Evolutionary conservation across 2,888 invertebrate genomes (phyloP).

Genomic region (Eupithecia vulgata): DNA sequence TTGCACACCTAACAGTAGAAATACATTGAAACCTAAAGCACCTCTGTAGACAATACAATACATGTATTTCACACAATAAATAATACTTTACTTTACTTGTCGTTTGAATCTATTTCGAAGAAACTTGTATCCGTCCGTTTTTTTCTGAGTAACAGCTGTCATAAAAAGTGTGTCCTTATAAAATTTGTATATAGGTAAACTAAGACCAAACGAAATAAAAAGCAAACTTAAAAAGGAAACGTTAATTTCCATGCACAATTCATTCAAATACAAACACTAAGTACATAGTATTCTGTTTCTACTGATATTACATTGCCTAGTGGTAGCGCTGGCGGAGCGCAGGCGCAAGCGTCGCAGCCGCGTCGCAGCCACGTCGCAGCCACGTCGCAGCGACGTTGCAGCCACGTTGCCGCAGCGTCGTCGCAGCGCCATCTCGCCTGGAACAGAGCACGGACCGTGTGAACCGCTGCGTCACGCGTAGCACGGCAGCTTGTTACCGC

Average conservation of each 20-base stretch:
- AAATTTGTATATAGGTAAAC: too few species aligned
- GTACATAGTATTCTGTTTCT: background rate
- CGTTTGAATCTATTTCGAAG: background rate
- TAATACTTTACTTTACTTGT: too few species aligned
- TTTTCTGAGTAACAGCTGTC: background rate
- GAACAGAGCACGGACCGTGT: slow-evolving; percentile 49
- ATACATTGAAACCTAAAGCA: too few species aligned
- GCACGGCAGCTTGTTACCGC: slow-evolving; percentile 24
- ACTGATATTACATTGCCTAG: background rate
- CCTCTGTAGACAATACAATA: too few species aligned
- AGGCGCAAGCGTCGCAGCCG: slow-evolving; percentile 12
- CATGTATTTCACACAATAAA: too few species aligned
- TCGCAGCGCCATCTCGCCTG: slow-evolving; percentile 16
- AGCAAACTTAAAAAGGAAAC: slow-evolving; percentile 34
- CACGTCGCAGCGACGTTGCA: background rate
- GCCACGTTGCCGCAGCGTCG: slow-evolving; percentile 5
- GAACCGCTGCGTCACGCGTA: slow-evolving; percentile 61
- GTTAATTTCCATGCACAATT: slow-evolving; percentile 40
- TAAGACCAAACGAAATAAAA: slow-evolving; percentile 34
- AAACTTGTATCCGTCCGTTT: background rate
- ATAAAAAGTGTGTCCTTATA: too few species aligned
- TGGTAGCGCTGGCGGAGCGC: slow-evolving; percentile 7
- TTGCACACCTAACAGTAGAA: too few species aligned
- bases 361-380: background rate
- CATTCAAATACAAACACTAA: background rate